A percentile compares a stretch with the other conserved stretches of the same genome.
These are phyloP conservation scores for Channa argus DNA, from an alignment of 2,113 vertebrate species.

Conservation along the genomic window DNA sequence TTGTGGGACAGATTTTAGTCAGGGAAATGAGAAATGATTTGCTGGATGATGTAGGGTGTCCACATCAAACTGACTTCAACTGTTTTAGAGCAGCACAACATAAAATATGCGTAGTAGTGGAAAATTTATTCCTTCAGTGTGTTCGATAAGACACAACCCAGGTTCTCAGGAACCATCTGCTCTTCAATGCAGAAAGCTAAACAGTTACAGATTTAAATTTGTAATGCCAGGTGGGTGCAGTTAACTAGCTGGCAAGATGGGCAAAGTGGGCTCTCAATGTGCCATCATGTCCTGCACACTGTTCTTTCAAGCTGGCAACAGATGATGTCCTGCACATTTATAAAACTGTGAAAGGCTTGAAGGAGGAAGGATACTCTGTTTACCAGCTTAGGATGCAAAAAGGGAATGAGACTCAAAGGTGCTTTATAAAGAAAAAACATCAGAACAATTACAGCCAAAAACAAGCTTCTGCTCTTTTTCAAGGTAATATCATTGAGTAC, in stretches of 20 bases:
- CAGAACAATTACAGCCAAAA: background rate
- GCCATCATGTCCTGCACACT: background rate
- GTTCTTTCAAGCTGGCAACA: background rate
- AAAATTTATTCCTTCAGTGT: background rate
- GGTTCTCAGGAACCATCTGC: constrained; percentile 13
- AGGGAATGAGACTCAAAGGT: background rate
- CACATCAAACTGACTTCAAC: background rate
- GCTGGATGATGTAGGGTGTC: background rate
- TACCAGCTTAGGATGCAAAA: background rate
- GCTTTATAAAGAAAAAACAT: background rate
- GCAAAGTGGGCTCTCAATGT: background rate
- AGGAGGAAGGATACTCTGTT: background rate
- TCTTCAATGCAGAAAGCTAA: background rate
- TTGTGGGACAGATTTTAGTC: background rate
- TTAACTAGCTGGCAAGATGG: constrained; percentile 1
- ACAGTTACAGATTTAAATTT: background rate
- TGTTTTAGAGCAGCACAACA: background rate
- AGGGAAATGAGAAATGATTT: constrained; percentile 2
- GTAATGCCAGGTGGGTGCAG: constrained; percentile 3
- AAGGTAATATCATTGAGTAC: background rate
- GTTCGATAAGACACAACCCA: background rate
- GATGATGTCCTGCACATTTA: background rate
- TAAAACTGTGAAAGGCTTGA: background rate
- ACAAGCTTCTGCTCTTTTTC: background rate
- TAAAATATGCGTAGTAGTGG: background rate